Evolutionary conservation across 2,888 invertebrate species (phyloP), one percentile per base, ranked within the genome.

Genomic region (Cephus runcator): DNA sequence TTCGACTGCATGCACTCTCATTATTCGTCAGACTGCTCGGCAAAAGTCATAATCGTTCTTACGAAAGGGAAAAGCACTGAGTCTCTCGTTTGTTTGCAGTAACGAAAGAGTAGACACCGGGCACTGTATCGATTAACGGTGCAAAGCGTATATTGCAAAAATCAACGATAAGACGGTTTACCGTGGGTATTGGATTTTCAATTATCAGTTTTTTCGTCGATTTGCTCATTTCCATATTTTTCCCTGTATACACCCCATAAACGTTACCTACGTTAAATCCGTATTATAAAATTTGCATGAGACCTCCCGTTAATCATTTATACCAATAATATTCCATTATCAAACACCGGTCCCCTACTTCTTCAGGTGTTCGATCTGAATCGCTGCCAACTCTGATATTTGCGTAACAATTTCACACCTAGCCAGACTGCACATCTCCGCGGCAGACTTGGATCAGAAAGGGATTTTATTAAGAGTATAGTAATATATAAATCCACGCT

Each of bases 371-470:
- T 73, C 73, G 12, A 56, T 69, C 74, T 82, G 84, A 84, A 81
- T 74, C 76, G 76, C 71, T 80, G 84, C 84, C 84, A 83, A 84
- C 80, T 80, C 69, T 73, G 76, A 81, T 9, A 83, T 83, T 84
- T 84, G 83, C 83, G 81, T 84, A 84, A 84, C 81, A 76, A 79
- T 82, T 78, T 73, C 76, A 73, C 30, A 40, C 69, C 69, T 76
- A 56, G 69, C 69, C 71, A 79, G 75, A 69, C 35, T 77, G 69
- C 36, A 77, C 34, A 77, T 68, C 35, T 9, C 40, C 40, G 0
- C 56, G 15, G 56, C 15, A 56, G 56, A 56, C 23, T 56, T 6
- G 9, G 56, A 15, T 56, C 9, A 56, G 23, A 56, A 56, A 23
- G 23, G 23, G 23, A 23, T 56, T 56, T 56, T 56, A 23, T 56